phyloP scores from a whole-genome alignment of 2,113 vertebrate species.

The Oplegnathus fasciatus region DNA sequence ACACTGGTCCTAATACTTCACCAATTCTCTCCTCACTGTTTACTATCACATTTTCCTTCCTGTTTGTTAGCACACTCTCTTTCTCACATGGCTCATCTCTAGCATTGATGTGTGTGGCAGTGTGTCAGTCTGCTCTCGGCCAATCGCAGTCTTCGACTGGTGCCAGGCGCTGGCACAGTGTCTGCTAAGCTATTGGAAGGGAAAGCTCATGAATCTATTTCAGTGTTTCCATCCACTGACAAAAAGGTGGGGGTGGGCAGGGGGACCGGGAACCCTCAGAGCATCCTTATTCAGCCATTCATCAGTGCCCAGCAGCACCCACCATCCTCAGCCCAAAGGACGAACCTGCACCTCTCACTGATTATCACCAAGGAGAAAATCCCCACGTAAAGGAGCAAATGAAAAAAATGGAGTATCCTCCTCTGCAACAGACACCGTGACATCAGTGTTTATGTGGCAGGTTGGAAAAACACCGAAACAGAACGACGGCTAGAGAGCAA shows the following conservation, averaged over 20 bases:
- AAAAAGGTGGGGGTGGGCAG: slow-evolving; percentile 45
- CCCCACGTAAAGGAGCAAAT: slow-evolving; percentile 32
- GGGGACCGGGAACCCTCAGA: slow-evolving; percentile 41
- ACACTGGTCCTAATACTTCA: neutral
- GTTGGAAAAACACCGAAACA: slow-evolving; percentile 59
- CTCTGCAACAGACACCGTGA: slow-evolving; percentile 39
- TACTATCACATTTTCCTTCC: slow-evolving; percentile 34
- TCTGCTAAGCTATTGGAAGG: slow-evolving; percentile 50
- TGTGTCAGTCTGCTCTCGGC: slow-evolving; percentile 38
- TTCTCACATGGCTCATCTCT: slow-evolving; percentile 53
- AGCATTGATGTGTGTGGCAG: slow-evolving; percentile 31
- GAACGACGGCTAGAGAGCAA: slow-evolving; percentile 47
- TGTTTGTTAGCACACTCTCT: slow-evolving; percentile 14
- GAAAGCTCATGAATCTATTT: slow-evolving; percentile 67
- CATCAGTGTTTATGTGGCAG: slow-evolving; percentile 65
- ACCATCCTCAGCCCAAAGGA: slow-evolving; percentile 29
- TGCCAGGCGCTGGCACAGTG: slow-evolving; percentile 58
- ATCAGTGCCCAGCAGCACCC: slow-evolving; percentile 49
- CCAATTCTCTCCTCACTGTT: slow-evolving; percentile 26
- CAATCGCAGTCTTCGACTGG: slow-evolving; percentile 37
- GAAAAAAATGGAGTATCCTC: slow-evolving; percentile 45
- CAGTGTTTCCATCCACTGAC: slow-evolving; percentile 58
- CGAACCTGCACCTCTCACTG: slow-evolving; percentile 30
- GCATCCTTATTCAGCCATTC: slow-evolving; percentile 63
- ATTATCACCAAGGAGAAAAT: slow-evolving; percentile 68